Percentiles rank a stretch among this genome's conserved stretches.
Evolutionary conservation across 2,797 vertebrate genomes (phyloP).

Genomic region (Alca torda): DNA sequence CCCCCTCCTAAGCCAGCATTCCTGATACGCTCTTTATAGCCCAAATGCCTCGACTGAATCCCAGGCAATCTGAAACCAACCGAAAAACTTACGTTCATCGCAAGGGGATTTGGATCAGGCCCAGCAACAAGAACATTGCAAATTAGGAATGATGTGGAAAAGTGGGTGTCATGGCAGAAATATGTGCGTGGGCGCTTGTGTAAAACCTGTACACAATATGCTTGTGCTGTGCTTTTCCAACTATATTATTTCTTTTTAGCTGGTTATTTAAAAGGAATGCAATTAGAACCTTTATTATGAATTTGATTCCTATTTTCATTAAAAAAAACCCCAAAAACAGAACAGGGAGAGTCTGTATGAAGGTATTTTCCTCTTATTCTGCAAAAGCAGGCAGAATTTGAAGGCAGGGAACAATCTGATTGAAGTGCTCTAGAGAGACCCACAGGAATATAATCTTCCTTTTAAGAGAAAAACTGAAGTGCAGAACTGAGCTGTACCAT

Average conservation of each 20-base stretch:
- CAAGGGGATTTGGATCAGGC: constrained; percentile 41
- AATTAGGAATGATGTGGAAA: constrained; percentile 56
- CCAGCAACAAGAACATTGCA: constrained; percentile 40
- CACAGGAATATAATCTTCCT: not conserved
- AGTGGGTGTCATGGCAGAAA: constrained; percentile 45
- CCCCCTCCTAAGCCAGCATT: not conserved
- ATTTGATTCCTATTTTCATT: not conserved
- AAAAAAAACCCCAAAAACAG: not conserved
- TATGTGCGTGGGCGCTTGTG: constrained; percentile 21
- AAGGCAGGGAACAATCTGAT: not conserved
- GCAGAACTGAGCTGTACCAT: not conserved
- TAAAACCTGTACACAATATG: constrained; percentile 36
- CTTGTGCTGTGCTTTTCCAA: not conserved
- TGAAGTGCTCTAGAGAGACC: not conserved
- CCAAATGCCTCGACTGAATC: not conserved
- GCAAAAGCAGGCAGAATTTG: not conserved
- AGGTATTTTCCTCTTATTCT: not conserved
- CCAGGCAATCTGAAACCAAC: constrained; percentile 48
- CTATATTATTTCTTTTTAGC: not conserved
- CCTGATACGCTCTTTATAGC: constrained; percentile 35
- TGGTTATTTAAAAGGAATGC: not conserved
- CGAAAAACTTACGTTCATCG: not conserved
- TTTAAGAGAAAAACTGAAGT: not conserved
- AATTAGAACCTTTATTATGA: not conserved
- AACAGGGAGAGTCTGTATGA: not conserved